Evolutionary conservation across 2,797 vertebrate genomes (phyloP).

Genomic region (Spinus olivaceus): DNA sequence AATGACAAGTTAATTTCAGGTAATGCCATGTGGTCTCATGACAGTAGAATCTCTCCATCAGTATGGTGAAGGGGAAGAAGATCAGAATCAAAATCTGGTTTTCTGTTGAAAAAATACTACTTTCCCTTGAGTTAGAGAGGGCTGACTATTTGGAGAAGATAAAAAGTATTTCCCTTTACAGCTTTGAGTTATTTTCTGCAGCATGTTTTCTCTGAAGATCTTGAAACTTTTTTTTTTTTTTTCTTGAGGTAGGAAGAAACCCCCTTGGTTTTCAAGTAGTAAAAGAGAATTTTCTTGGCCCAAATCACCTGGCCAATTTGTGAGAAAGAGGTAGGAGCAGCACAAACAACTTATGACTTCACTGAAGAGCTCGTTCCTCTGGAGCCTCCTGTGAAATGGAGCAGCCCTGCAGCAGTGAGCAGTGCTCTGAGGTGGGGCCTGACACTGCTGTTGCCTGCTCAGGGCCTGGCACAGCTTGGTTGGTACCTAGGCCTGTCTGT

Average conservation of each 20-base stretch:
- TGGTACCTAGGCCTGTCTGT: neutral
- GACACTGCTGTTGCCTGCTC: neutral
- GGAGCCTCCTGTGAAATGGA: neutral
- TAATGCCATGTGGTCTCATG: neutral
- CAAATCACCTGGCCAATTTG: neutral
- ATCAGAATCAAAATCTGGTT: neutral
- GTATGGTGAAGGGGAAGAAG: neutral
- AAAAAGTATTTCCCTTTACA: neutral
- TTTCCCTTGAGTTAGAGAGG: neutral
- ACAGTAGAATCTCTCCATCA: neutral
- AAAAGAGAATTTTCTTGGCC: neutral
- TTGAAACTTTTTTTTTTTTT: neutral
- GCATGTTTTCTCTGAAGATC: neutral
- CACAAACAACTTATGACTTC: neutral
- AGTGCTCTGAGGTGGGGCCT: neutral
- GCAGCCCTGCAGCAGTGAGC: neutral
- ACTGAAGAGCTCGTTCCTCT: neutral
- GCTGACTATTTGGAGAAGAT: neutral
- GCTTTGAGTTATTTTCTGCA: conserved; percentile 7
- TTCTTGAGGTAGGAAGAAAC: neutral
- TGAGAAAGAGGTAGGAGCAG: neutral
- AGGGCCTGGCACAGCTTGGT: neutral
- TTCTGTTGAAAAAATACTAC: neutral
- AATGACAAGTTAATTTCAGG: neutral
- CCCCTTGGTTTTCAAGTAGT: neutral